Evolutionary conservation across 1,140 invertebrate species (phyloP), one percentile per base, ranked within the genome.

Genomic region (Zophobas morio): DNA sequence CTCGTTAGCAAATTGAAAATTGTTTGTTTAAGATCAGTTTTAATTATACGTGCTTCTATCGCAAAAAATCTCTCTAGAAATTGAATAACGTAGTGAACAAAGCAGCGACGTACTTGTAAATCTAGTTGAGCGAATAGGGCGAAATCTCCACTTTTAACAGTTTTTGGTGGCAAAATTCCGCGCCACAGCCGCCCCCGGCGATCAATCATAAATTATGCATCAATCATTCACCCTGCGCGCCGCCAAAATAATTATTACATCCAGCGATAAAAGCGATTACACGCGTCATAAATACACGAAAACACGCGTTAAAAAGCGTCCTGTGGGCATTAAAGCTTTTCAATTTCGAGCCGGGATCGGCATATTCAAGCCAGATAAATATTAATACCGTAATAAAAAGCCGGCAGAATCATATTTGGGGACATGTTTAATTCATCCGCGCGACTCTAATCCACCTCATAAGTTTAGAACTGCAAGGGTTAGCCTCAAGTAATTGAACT

Each of bases 401-500:
- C n/a, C 4, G 33, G 33, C 54, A n/a, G 35, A n/a, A n/a, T 66
- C 57, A 6, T 8, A 42, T 34, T 6, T 54, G 53, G 34, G 42
- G 42, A 5, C 49, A 51, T 51, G 60, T 66, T 42, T 66, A 66
- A 66, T 66, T 60, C 42, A 42, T 66, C 32, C n/a, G 39, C 39
- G 33, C 60, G 60, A 40, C n/a, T 42, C 2, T 40, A 63, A 66
- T 66, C 60, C 39, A 42, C 33, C 37, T 42, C 60, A 66, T 66
- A 66, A 66, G 60, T 66, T 56, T 63, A 63, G 34, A 39, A 63
- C 57, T 66, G 60, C 60, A 66, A 60, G 60, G 60, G 60, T 66
- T 66, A 66, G 39, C 60, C 60, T 47, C 60, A 66, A 66, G 60
- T 66, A 66, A 66, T 42, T 66, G 60, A 66, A 66, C 60, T 66